Conservation (phyloP, 2,888 invertebrate genomes). For the Drosophila macrospina region DNA sequence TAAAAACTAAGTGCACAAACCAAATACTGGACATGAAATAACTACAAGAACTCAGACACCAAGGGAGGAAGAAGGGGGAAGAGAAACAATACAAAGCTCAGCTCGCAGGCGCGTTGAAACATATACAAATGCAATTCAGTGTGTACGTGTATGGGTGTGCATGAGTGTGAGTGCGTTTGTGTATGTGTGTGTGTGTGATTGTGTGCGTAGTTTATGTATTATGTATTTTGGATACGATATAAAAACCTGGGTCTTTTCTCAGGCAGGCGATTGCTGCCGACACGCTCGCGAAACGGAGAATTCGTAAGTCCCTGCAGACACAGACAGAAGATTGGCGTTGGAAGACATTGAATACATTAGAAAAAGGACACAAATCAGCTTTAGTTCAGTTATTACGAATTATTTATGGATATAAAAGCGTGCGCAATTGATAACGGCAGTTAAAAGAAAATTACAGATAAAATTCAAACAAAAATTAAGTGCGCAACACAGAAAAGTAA, state of each 20-base stretch:
- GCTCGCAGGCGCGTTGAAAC: constrained; percentile 41
- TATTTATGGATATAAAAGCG: constrained; percentile 29
- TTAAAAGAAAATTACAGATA: constrained; percentile 15
- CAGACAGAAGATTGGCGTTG: constrained; percentile 32
- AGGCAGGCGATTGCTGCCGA: constrained; percentile 94
- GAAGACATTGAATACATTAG: constrained; percentile 52
- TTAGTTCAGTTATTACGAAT: neutral
- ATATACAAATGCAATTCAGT: constrained; percentile 54
- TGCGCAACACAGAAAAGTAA: constrained; percentile 31
- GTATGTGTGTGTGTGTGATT: constrained; percentile 27
- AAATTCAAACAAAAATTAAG: constrained; percentile 20
- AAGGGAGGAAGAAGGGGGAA: neutral
- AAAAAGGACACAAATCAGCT: constrained; percentile 23
- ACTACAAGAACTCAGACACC: constrained; percentile 17
- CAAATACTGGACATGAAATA: constrained; percentile 5
- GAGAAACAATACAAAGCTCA: constrained; percentile 17
- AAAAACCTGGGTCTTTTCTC: constrained; percentile 93
- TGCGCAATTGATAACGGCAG: constrained; percentile 33
- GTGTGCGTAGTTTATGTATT: constrained; percentile 12
- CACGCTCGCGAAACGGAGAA: constrained; percentile 95
- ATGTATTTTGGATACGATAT: constrained; percentile 68
- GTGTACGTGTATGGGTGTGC: constrained; percentile 31
- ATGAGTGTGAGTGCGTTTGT: constrained; percentile 14
- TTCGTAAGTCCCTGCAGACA: constrained; percentile 87
- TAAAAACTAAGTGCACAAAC: constrained; percentile 45